phyloP scores from a whole-genome alignment of 1,140 invertebrate species.

The Nebria ingens region DNA sequence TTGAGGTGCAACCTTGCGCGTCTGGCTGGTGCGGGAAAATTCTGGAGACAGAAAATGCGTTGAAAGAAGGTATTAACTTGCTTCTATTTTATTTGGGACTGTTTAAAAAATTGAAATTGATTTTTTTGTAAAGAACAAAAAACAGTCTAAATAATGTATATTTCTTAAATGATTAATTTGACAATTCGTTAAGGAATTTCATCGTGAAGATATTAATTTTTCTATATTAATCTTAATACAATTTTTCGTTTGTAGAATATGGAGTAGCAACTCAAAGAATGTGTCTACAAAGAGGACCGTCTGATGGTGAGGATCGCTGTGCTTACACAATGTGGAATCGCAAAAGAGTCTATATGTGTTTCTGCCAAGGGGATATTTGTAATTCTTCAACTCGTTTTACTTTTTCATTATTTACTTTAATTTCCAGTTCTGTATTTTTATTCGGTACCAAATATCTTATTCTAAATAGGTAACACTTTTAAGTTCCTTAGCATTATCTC shows the following conservation, averaged over 20 bases:
- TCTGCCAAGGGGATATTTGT: constrained; percentile 84
- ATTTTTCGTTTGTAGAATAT: constrained; percentile 61
- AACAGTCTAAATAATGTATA: too few relatives aligned
- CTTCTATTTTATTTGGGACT: too few relatives aligned
- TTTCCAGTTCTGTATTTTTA: not conserved
- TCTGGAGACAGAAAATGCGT: constrained; percentile 63
- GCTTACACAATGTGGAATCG: constrained; percentile 70
- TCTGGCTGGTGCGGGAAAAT: constrained; percentile 91
- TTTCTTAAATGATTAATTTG: too few relatives aligned
- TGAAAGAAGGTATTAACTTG: constrained; percentile 47
- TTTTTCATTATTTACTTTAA: not conserved
- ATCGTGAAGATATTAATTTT: not conserved
- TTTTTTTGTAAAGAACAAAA: not conserved
- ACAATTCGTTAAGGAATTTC: too few relatives aligned
- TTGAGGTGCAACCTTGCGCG: constrained; percentile 70
- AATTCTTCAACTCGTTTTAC: constrained; percentile 39
- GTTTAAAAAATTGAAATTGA: too few relatives aligned
- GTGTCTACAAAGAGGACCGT: constrained; percentile 74
- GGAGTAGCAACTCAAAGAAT: constrained; percentile 76
- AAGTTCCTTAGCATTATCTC: not conserved
- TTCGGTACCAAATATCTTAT: too few relatives aligned
- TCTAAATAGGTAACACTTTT: too few relatives aligned
- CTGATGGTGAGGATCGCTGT: constrained; percentile 79
- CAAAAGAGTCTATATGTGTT: constrained; percentile 80
- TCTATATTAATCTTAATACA: not conserved